Percentiles rank a stretch among this genome's conserved stretches.
Evolutionary conservation across 2,797 vertebrate species (phyloP).

Genomic region (Sebastes diploproa): DNA sequence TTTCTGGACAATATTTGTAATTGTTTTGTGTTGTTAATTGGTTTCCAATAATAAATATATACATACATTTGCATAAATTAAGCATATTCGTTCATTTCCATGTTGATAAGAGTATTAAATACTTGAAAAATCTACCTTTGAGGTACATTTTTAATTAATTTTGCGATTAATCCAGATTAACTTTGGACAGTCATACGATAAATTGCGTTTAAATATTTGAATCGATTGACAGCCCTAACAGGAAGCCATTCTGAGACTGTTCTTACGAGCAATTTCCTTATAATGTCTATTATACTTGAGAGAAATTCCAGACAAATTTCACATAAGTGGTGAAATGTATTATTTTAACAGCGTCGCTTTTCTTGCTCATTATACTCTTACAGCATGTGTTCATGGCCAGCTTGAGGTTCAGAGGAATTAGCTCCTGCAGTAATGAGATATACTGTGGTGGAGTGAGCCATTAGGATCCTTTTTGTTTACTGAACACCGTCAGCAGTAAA

Average conservation of each 20-base stretch:
- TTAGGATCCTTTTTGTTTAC: constrained; percentile 60
- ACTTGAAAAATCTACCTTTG: too few relatives aligned
- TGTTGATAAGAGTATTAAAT: too few relatives aligned
- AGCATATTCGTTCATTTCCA: fast-evolving
- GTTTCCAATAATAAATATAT: too few relatives aligned
- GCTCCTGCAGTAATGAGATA: constrained; percentile 71
- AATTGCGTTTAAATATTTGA: too few relatives aligned
- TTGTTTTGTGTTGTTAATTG: too few relatives aligned
- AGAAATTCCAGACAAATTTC: constrained; percentile 25
- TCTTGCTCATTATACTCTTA: constrained; percentile 52
- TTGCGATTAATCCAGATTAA: too few relatives aligned
- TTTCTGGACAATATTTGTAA: too few relatives aligned
- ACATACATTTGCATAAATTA: too few relatives aligned
- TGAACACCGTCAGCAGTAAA: constrained; percentile 58
- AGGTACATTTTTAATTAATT: too few relatives aligned
- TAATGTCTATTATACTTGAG: constrained; percentile 31
- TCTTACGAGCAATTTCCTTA: constrained; percentile 3
- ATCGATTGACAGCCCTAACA: too few relatives aligned
- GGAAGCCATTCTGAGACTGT: not conserved
- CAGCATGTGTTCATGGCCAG: constrained; percentile 31
- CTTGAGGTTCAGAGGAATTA: constrained; percentile 59
- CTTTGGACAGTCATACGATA: too few relatives aligned
- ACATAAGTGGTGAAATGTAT: constrained; percentile 43
- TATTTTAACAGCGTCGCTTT: constrained; percentile 36
- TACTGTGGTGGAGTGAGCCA: constrained; percentile 52